phyloP scores from a whole-genome alignment of 2,888 invertebrate genomes.

The Gnatocerus cornutus region DNA sequence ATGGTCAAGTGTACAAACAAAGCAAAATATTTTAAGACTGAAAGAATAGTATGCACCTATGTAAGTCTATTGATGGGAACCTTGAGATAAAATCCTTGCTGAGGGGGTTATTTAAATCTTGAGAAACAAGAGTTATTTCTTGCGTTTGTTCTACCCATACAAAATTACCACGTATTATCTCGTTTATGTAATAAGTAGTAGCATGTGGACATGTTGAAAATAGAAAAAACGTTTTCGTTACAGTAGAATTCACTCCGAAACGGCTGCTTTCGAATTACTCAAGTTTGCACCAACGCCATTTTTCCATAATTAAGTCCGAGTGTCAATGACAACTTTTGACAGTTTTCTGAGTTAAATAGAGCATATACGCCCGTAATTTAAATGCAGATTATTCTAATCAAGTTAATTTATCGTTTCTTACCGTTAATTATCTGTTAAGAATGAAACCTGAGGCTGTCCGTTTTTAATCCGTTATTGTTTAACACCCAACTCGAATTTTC shows the following conservation, averaged over 20 bases:
- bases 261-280: constrained; percentile 55
- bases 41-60: too few species aligned
- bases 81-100: too few species aligned
- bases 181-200: constrained; percentile 29
- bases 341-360: constrained; percentile 41
- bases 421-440: constrained; percentile 30
- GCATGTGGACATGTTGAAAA: constrained; percentile 51
- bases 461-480: constrained; percentile 13
- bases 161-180: constrained; percentile 28
- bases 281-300: constrained; percentile 33
- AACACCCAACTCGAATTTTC: constrained; percentile 15
- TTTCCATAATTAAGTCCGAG: constrained; percentile 38
- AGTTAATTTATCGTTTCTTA: constrained; percentile 28
- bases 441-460: constrained; percentile 19
- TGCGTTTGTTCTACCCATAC: not conserved
- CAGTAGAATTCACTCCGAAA: constrained; percentile 58
- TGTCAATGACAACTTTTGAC: constrained; percentile 22
- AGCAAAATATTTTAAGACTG: too few species aligned
- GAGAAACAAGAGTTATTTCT: too few species aligned
- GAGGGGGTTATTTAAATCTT: too few species aligned
- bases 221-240: constrained; percentile 51
- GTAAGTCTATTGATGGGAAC: too few species aligned
- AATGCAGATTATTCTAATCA: constrained; percentile 43
- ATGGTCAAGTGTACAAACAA: too few species aligned
- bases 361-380: constrained; percentile 35